Evolutionary conservation across 2,888 invertebrate genomes (phyloP).

Genomic region (Conistra vaccinii): DNA sequence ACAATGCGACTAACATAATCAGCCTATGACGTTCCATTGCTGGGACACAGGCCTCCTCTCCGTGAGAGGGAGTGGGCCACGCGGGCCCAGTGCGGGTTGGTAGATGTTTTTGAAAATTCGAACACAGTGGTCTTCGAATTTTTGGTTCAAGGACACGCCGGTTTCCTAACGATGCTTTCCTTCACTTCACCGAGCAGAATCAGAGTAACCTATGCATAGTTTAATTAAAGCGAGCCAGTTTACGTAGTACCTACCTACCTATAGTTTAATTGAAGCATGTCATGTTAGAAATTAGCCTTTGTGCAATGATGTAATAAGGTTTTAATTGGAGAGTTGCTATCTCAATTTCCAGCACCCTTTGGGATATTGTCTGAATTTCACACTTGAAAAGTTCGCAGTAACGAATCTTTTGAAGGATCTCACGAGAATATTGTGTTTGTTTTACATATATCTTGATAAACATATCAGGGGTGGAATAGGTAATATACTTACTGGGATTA

Average conservation of each 20-base stretch:
- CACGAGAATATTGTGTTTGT: neutral
- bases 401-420: neutral
- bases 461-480: neutral
- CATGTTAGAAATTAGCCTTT: conserved; percentile 6
- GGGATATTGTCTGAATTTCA: neutral
- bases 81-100: neutral
- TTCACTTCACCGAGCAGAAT: neutral
- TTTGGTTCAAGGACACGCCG: neutral
- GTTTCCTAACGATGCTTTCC: neutral
- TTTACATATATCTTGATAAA: neutral
- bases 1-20: neutral
- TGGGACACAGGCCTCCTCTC: too few relatives aligned
- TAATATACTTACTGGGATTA: neutral
- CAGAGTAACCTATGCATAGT: neutral
- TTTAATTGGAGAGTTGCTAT: conserved; percentile 16
- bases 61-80: neutral
- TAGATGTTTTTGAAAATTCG: too few relatives aligned
- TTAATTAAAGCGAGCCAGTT: neutral
- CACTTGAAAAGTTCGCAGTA: neutral
- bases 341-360: neutral
- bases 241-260: too few relatives aligned
- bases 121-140: neutral
- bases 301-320: neutral
- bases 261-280: conserved; percentile 15
- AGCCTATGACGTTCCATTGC: neutral